Evolutionary conservation across 2,113 vertebrate genomes (phyloP).

Genomic region (Callithrix jacchus): DNA sequence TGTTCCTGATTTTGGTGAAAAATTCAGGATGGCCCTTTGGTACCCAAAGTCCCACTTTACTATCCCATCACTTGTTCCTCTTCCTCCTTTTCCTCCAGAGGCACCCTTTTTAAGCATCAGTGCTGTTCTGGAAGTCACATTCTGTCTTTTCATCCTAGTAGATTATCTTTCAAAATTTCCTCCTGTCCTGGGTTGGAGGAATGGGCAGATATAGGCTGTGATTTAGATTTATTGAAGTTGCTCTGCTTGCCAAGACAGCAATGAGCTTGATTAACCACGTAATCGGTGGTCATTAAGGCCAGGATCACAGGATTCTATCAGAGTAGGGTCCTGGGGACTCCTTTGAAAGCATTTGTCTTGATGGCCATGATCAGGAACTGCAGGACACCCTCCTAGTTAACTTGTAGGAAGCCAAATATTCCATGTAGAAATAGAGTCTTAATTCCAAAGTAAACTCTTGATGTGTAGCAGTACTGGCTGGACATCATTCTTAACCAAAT

Average conservation of each 20-base stretch:
- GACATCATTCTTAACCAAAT: background rate
- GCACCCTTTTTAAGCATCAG: background rate
- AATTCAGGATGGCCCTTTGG: background rate
- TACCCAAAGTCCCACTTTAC: background rate
- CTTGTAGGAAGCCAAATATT: slow-evolving; percentile 18
- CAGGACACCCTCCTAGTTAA: slow-evolving; percentile 51
- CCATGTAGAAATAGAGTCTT: slow-evolving; percentile 21
- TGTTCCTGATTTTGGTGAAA: slow-evolving; percentile 20
- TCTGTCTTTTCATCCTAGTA: background rate
- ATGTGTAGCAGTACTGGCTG: background rate
- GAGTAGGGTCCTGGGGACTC: background rate
- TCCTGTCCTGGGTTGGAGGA: background rate
- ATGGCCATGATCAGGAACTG: slow-evolving; percentile 27
- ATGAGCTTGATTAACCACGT: slow-evolving; percentile 41
- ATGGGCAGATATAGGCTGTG: background rate
- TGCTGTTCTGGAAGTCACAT: background rate
- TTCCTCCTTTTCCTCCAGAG: background rate
- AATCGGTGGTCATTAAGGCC: slow-evolving; percentile 19
- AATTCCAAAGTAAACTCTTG: slow-evolving; percentile 24
- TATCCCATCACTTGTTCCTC: background rate
- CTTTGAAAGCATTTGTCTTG: slow-evolving; percentile 59
- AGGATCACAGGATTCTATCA: slow-evolving; percentile 15
- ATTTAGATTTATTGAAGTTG: slow-evolving; percentile 28
- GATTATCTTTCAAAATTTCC: slow-evolving; percentile 1
- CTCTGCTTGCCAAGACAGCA: slow-evolving; percentile 30